Evolutionary conservation across 1,140 invertebrate species (phyloP).

Genomic region (Conopomorpha cramerella): DNA sequence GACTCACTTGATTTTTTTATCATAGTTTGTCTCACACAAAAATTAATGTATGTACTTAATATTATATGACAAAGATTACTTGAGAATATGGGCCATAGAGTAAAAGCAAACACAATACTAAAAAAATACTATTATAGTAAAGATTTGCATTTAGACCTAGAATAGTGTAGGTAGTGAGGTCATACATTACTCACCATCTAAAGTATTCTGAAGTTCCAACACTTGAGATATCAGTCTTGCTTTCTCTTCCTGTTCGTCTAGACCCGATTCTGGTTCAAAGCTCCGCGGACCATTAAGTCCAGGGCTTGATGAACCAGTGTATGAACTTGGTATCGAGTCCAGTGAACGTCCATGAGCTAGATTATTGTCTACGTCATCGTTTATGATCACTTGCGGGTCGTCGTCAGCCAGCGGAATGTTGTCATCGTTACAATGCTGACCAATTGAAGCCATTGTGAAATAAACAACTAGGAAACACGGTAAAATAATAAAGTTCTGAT

Average conservation of each 20-base stretch:
- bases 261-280: conserved; percentile 83
- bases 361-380: conserved; percentile 73
- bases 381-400: conserved; percentile 87
- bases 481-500: too few relatives aligned
- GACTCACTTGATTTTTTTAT: too few relatives aligned
- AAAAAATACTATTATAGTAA: too few relatives aligned
- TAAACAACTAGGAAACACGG: too few relatives aligned
- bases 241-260: conserved; percentile 96
- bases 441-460: conserved; percentile 27
- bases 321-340: conserved; percentile 88
- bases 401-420: conserved; percentile 88
- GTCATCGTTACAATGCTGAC: conserved; percentile 75
- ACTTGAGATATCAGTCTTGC: conserved; percentile 96
- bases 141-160: too few relatives aligned
- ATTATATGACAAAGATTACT: too few relatives aligned
- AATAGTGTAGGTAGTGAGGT: too few relatives aligned
- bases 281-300: conserved; percentile 68
- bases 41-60: too few relatives aligned
- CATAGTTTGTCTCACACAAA: too few relatives aligned
- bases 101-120: too few relatives aligned
- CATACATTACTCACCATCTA: conserved; percentile 97
- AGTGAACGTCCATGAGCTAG: conserved; percentile 78
- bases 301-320: conserved; percentile 85
- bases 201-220: conserved; percentile 96
- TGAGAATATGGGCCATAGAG: too few relatives aligned